Conservation (phyloP, 2,113 vertebrate genomes). For the Mustela nigripes region DNA sequence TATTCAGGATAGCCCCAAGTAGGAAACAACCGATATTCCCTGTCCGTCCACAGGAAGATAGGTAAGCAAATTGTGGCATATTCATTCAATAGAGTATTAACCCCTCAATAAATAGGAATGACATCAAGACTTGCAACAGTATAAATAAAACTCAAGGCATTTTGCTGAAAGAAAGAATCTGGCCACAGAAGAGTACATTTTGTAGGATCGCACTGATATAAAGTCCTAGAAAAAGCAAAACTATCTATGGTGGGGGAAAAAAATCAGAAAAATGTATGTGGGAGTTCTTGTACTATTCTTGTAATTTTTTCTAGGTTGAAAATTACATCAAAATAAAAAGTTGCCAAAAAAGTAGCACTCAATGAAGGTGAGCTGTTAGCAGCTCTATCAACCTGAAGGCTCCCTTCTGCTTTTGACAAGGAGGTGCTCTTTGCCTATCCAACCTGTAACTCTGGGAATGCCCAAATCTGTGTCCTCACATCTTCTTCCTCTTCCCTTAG, state of each 20-base stretch:
- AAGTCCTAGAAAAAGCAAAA: not conserved
- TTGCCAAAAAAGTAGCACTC: not conserved
- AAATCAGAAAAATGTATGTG: not conserved
- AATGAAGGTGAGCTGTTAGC: not conserved
- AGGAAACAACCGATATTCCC: not conserved
- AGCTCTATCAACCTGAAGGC: accelerated
- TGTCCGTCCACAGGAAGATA: not conserved
- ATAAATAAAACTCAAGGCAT: not conserved
- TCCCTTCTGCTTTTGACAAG: not conserved
- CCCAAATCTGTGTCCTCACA: not conserved
- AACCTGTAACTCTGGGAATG: not conserved
- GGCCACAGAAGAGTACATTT: not conserved
- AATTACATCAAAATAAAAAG: not conserved
- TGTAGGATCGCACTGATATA: not conserved
- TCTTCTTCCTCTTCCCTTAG: not conserved
- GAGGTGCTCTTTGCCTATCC: not conserved
- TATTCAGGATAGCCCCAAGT: not conserved
- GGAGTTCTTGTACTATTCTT: not conserved
- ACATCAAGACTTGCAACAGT: not conserved
- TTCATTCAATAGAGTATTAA: not conserved
- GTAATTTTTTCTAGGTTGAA: not conserved
- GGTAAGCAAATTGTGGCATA: not conserved
- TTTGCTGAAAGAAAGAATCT: not conserved
- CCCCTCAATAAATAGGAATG: not conserved
- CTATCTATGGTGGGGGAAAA: not conserved